Conservation (phyloP, 2,113 vertebrate genomes). For the Nannobrachium achirus region DNA sequence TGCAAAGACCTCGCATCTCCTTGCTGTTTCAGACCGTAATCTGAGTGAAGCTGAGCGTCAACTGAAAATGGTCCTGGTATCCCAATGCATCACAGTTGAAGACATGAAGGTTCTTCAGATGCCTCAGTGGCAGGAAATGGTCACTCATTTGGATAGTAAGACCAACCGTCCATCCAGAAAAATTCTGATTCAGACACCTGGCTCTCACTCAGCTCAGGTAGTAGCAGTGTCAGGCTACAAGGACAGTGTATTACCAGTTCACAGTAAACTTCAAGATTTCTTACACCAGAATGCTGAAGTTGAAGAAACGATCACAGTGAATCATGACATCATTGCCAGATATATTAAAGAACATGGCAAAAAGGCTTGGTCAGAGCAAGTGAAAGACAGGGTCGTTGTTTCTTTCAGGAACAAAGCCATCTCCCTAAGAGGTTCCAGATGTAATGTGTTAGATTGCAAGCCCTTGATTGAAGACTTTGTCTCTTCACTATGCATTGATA, state of each 20-base stretch:
- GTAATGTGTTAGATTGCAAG: slow-evolving; percentile 58
- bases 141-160: slow-evolving; percentile 37
- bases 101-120: slow-evolving; percentile 65
- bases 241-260: slow-evolving; percentile 54
- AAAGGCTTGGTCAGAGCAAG: slow-evolving; percentile 27
- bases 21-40: slow-evolving; percentile 58
- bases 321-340: slow-evolving; percentile 47
- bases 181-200: slow-evolving; percentile 50
- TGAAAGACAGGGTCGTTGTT: slow-evolving; percentile 66
- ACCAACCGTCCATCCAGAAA: slow-evolving; percentile 50
- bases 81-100: slow-evolving; percentile 67
- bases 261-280: slow-evolving; percentile 71
- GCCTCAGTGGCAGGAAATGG: slow-evolving; percentile 75
- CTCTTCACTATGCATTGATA: slow-evolving; percentile 62
- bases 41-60: slow-evolving; percentile 78
- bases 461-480: slow-evolving; percentile 42
- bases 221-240: slow-evolving; percentile 80
- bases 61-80: slow-evolving; percentile 67
- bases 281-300: slow-evolving; percentile 73
- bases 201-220: slow-evolving; percentile 39
- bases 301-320: slow-evolving; percentile 63
- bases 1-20: slow-evolving; percentile 61
- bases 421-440: slow-evolving; percentile 77
- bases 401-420: slow-evolving; percentile 67
- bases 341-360: slow-evolving; percentile 73